Conservation (phyloP, 2,797 vertebrate genomes). For the Crenuchus spilurus region DNA sequence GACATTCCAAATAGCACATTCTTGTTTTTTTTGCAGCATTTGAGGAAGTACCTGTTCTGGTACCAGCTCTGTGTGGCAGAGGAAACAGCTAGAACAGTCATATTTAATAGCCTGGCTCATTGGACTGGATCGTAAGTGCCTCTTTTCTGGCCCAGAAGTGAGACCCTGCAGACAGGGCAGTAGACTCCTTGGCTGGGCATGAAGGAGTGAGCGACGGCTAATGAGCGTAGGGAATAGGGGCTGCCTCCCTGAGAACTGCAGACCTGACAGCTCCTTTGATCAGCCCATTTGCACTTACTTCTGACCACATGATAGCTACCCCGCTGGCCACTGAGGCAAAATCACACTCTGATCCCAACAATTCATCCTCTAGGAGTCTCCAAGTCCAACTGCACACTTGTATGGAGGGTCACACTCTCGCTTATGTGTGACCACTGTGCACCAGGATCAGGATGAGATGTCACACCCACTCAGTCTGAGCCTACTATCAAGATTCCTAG, state of each 20-base stretch:
- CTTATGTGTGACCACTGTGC: slow-evolving; percentile 23
- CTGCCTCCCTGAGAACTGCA: slow-evolving; percentile 28
- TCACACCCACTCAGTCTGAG: slow-evolving; percentile 11
- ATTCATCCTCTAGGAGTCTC: slow-evolving; percentile 5
- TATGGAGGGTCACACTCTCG: slow-evolving; percentile 21
- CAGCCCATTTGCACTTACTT: slow-evolving; percentile 46
- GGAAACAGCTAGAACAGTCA: slow-evolving; percentile 19
- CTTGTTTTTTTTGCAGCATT: not conserved
- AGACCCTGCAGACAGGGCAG: slow-evolving; percentile 24
- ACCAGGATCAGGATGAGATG: slow-evolving; percentile 15
- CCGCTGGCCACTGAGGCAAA: slow-evolving; percentile 35
- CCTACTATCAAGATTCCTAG: slow-evolving; percentile 23
- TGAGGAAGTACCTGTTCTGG: slow-evolving; percentile 2
- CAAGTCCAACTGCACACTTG: not conserved
- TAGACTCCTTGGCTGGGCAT: slow-evolving; percentile 30
- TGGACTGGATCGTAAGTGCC: slow-evolving; percentile 31
- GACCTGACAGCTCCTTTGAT: slow-evolving; percentile 48
- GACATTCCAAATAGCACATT: not conserved
- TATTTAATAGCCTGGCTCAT: slow-evolving; percentile 24
- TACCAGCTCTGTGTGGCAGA: slow-evolving; percentile 9
- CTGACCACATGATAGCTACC: slow-evolving; percentile 34
- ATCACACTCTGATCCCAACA: slow-evolving; percentile 20
- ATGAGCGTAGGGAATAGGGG: slow-evolving; percentile 45
- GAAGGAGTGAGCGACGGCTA: slow-evolving; percentile 30
- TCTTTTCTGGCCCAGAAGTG: slow-evolving; percentile 36